phyloP scores from a whole-genome alignment of 2,888 invertebrate genomes.

The Seira musarum region DNA sequence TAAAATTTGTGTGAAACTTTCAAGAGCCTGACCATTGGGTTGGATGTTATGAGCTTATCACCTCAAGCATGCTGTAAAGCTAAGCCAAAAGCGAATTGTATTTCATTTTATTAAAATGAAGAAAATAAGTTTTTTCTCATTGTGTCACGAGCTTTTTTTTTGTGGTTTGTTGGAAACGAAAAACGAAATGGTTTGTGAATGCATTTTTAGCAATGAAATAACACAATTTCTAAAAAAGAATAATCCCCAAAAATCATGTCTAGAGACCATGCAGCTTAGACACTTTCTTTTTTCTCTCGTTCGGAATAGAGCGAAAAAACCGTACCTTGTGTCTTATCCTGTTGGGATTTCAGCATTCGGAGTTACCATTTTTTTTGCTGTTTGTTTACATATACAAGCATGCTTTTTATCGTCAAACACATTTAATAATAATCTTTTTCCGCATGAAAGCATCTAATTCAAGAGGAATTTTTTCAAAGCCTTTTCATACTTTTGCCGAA shows the following conservation, averaged over 20 bases:
- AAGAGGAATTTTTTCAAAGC: background rate
- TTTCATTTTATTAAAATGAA: background rate
- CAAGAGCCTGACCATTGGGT: background rate
- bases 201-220: too few relatives aligned
- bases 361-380: background rate
- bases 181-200: too few relatives aligned
- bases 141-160: conserved; percentile 18
- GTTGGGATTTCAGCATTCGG: too few relatives aligned
- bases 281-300: too few relatives aligned
- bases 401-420: background rate
- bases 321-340: too few relatives aligned
- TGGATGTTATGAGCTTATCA: background rate
- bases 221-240: too few relatives aligned
- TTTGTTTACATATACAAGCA: too few relatives aligned
- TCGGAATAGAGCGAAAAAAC: too few relatives aligned
- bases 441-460: background rate
- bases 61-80: background rate
- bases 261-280: too few relatives aligned
- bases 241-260: too few relatives aligned
- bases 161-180: too few relatives aligned
- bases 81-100: background rate
- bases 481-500: background rate
- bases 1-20: too few relatives aligned
- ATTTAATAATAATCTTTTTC: background rate
- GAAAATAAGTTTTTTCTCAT: background rate